phyloP scores from a whole-genome alignment of 2,797 vertebrate genomes.

The Vireo griseus region DNA sequence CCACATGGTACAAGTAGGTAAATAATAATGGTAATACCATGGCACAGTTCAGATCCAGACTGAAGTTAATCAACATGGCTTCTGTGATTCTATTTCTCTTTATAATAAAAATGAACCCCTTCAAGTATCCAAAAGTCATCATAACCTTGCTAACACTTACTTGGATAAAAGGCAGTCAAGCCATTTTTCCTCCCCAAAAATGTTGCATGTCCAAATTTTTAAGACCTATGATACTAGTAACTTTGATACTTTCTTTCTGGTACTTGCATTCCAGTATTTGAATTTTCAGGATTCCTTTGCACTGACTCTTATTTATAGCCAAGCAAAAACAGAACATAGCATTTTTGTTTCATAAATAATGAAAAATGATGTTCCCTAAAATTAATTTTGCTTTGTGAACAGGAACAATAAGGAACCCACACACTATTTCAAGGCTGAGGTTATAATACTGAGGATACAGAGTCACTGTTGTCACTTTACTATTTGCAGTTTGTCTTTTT shows the following conservation, averaged over 20 bases:
- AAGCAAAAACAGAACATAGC: background rate
- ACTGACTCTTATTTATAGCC: background rate
- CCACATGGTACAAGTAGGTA: background rate
- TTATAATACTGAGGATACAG: background rate
- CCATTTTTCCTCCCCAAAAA: background rate
- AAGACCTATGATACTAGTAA: background rate
- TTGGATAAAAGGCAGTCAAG: background rate
- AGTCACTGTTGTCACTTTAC: background rate
- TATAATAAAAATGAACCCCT: background rate
- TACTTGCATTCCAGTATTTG: background rate
- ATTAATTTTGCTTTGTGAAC: background rate
- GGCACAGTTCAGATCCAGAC: background rate
- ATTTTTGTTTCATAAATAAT: background rate
- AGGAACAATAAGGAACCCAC: background rate
- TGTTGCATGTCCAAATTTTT: background rate
- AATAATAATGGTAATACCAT: background rate
- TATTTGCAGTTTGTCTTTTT: slow-evolving; percentile 20
- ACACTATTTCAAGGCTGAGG: background rate
- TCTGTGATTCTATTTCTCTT: background rate
- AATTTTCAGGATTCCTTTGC: background rate
- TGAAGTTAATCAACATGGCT: background rate
- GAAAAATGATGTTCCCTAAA: background rate
- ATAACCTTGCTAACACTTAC: background rate
- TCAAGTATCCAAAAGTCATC: background rate
- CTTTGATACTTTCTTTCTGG: background rate